Percentiles rank a stretch among this genome's conserved stretches.
phyloP scores from a whole-genome alignment of 2,888 invertebrate species.

The Lottia gigantea region DNA sequence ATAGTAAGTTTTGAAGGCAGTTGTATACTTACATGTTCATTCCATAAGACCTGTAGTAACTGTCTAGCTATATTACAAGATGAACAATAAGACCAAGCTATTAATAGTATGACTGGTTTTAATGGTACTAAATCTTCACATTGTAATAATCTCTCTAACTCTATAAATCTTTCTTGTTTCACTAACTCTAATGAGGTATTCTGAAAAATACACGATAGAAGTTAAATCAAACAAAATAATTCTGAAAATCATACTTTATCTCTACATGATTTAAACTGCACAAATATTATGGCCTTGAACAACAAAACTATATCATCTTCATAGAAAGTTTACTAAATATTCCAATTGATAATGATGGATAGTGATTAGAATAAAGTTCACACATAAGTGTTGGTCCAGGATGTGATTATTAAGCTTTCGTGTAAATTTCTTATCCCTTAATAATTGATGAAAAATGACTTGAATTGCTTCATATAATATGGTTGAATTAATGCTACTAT shows the following conservation, averaged over 20 bases:
- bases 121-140: conserved; percentile 57
- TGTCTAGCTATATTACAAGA: conserved; percentile 49
- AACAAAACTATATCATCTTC: too few species aligned
- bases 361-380: too few species aligned
- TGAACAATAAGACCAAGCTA: conserved; percentile 59
- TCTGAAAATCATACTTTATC: background rate
- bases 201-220: conserved; percentile 34
- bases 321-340: too few species aligned
- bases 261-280: conserved; percentile 31
- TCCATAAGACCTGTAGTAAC: conserved; percentile 54
- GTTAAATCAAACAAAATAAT: too few species aligned
- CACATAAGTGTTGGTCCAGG: too few species aligned
- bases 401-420: too few species aligned
- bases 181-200: conserved; percentile 55
- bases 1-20: too few species aligned
- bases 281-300: conserved; percentile 38
- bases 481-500: too few species aligned
- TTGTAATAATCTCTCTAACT: conserved; percentile 46
- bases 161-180: conserved; percentile 48
- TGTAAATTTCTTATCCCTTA: too few species aligned
- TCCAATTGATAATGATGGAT: too few species aligned
- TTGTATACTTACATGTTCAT: conserved; percentile 42
- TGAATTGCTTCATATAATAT: too few species aligned
- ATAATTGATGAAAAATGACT: too few species aligned
- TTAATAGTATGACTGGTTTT: conserved; percentile 56